Conservation (phyloP, 2,113 vertebrate species). For the Morone saxatilis region DNA sequence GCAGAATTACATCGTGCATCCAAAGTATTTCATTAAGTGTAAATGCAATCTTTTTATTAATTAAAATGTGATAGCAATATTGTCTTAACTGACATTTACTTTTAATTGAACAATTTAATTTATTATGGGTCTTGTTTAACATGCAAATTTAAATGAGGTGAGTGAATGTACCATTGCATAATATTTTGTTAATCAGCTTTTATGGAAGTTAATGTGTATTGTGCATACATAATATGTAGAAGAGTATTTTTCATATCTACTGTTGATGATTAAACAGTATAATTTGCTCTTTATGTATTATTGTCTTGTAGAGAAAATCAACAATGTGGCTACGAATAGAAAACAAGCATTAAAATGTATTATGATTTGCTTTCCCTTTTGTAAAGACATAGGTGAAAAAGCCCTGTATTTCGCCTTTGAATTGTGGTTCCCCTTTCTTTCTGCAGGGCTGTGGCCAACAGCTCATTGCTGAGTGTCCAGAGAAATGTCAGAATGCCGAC, state of each 20-base stretch:
- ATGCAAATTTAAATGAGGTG: constrained; percentile 36
- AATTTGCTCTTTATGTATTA: background rate
- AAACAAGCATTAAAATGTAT: constrained; percentile 20
- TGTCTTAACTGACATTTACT: constrained; percentile 38
- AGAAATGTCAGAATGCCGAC: constrained; percentile 81
- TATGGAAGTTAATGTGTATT: constrained; percentile 5
- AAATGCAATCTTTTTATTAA: constrained; percentile 9
- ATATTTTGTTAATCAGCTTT: constrained; percentile 29
- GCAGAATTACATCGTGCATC: constrained; percentile 13
- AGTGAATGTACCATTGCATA: constrained; percentile 22
- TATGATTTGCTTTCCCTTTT: constrained; percentile 37
- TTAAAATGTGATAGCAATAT: constrained; percentile 27
- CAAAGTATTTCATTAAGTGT: constrained; percentile 14
- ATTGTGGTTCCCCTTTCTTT: constrained; percentile 46
- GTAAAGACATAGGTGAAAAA: constrained; percentile 44
- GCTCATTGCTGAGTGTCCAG: constrained; percentile 76
- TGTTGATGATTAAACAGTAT: constrained; percentile 11
- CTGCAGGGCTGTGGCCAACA: constrained; percentile 55
- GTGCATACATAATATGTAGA: constrained; percentile 3
- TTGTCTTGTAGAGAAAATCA: constrained; percentile 28
- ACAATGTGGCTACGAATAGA: background rate
- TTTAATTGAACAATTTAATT: constrained; percentile 41
- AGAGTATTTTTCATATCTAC: background rate
- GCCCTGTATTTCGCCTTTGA: constrained; percentile 40
- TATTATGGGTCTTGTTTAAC: constrained; percentile 35